Conservation (phyloP, 92 coral and sea anemone genomes). For the Desmophyllum pertusum region DNA sequence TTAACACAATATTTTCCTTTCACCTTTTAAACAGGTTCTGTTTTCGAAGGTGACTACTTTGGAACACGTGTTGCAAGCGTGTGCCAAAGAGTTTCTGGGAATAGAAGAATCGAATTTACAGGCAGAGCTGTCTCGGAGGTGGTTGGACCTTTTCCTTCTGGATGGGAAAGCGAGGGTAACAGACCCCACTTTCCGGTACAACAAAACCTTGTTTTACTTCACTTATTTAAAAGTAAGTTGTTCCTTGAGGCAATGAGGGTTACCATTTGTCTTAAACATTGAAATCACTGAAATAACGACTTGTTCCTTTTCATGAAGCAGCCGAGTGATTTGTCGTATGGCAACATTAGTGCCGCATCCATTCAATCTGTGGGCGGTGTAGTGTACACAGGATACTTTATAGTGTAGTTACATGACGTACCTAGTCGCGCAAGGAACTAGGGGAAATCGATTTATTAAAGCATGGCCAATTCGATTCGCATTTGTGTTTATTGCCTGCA, state of each 20-base stretch:
- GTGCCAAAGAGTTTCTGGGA: slow-evolving; percentile 39
- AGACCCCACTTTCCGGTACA: slow-evolving; percentile 41
- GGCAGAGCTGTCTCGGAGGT: neutral
- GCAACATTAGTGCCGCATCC: neutral
- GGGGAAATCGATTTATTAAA: no score
- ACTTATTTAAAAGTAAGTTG: slow-evolving; percentile 38
- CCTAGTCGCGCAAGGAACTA: no score
- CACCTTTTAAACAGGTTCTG: slow-evolving; percentile 19
- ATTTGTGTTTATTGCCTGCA: no score
- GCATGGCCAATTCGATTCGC: no score
- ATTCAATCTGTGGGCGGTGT: neutral
- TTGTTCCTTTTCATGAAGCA: neutral
- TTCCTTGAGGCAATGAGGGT: neutral
- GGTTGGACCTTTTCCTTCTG: slow-evolving; percentile 39
- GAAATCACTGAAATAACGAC: neutral
- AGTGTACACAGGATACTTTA: no score
- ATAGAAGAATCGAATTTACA: slow-evolving; percentile 22
- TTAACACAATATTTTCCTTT: no score
- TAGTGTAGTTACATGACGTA: no score
- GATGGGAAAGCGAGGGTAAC: slow-evolving; percentile 62
- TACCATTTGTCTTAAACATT: neutral
- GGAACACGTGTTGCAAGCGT: slow-evolving; percentile 51
- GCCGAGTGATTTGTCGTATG: slow-evolving; percentile 19
- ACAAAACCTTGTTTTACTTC: slow-evolving; percentile 42
- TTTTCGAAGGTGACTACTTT: slow-evolving; percentile 42